These are phyloP conservation scores for Etheostoma cragini DNA, from an alignment of 2,113 vertebrate species.

Conservation along the genomic window DNA sequence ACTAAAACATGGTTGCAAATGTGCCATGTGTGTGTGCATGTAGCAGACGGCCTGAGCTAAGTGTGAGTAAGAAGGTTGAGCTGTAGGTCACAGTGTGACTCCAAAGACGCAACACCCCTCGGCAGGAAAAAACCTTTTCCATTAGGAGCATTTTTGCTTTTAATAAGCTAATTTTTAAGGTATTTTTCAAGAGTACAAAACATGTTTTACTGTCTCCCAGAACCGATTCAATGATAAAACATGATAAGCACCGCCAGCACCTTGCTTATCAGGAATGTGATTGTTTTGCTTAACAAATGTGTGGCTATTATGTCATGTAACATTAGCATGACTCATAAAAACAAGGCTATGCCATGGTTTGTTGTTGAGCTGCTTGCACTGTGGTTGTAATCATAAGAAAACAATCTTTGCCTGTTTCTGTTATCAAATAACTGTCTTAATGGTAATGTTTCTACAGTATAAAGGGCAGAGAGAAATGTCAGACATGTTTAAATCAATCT, in stretches of 20 bases:
- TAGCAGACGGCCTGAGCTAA: neutral
- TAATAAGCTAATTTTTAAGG: conserved; percentile 18
- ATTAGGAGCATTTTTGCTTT: conserved; percentile 10
- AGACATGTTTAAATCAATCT: neutral
- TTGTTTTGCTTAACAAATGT: neutral
- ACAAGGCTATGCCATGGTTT: neutral
- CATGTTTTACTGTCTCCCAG: neutral
- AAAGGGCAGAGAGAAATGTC: neutral
- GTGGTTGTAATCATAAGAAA: neutral
- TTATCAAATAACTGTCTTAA: neutral
- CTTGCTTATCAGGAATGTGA: neutral
- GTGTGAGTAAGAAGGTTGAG: conserved; percentile 15
- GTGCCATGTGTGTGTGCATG: neutral
- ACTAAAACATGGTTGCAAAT: conserved; percentile 5
- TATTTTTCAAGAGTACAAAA: neutral
- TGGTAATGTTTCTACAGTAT: neutral
- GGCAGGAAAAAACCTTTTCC: conserved; percentile 35
- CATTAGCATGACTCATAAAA: neutral
- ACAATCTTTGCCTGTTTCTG: neutral
- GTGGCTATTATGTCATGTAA: neutral
- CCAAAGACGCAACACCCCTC: neutral
- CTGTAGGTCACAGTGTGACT: conserved; percentile 34
- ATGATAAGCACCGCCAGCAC: neutral
- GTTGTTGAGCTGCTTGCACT: conserved; percentile 1
- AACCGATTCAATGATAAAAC: neutral